A percentile compares a stretch with the other conserved stretches of the same genome.
phyloP scores from a whole-genome alignment of 1,140 invertebrate species.

The Drosophila ficusphila region DNA sequence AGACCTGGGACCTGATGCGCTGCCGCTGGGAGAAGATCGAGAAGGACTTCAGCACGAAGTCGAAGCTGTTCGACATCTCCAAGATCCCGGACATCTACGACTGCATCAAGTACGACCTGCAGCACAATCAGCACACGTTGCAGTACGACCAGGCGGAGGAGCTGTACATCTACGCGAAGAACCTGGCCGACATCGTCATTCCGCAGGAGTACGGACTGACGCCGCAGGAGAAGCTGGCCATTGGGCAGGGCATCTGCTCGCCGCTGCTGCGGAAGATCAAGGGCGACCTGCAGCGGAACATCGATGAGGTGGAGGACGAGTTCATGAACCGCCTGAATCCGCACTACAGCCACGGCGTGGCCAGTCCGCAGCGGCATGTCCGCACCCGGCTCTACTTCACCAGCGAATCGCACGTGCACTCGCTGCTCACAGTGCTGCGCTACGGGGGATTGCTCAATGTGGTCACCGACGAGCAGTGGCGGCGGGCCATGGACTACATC shows the following conservation, averaged over 20 bases:
- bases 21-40: slow-evolving; percentile 99
- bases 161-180: slow-evolving; percentile 97
- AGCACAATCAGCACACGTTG: slow-evolving; percentile 98
- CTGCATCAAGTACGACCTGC: slow-evolving; percentile 99
- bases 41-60: slow-evolving; percentile 98
- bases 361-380: slow-evolving; percentile 98
- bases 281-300: slow-evolving; percentile 97
- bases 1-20: slow-evolving; percentile 99
- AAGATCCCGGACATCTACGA: slow-evolving; percentile 99
- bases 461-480: slow-evolving; percentile 98
- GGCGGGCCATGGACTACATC: slow-evolving; percentile 98
- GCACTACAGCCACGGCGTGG: slow-evolving; percentile 98
- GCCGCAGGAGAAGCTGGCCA: slow-evolving; percentile 97
- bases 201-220: slow-evolving; percentile 99
- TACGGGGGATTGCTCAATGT: slow-evolving; percentile 97
- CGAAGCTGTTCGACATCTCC: slow-evolving; percentile 97
- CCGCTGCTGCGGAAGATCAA: slow-evolving; percentile 98
- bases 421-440: slow-evolving; percentile 96
- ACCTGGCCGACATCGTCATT: slow-evolving; percentile 98
- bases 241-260: slow-evolving; percentile 98
- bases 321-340: slow-evolving; percentile 98
- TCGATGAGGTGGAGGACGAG: slow-evolving; percentile 94
- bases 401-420: slow-evolving; percentile 99
- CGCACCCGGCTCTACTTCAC: slow-evolving; percentile 99
- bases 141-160: slow-evolving; percentile 98